Percentiles rank a stretch among this genome's conserved stretches.
These are phyloP conservation scores for Sternarchorhynchus goeldii DNA, from an alignment of 2,797 vertebrate genomes.

Conservation along the genomic window DNA sequence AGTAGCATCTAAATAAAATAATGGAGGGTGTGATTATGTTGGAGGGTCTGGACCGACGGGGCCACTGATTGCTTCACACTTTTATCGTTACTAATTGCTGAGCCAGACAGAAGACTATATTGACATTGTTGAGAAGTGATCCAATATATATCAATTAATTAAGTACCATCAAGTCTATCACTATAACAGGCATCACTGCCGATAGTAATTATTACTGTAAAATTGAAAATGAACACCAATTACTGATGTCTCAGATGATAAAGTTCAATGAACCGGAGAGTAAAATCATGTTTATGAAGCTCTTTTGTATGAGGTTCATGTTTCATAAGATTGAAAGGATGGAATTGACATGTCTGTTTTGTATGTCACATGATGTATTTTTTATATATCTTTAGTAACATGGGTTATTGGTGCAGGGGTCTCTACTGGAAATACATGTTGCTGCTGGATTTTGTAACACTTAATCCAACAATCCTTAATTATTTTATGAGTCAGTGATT, in stretches of 20 bases:
- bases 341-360: background rate
- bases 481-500: too few species aligned
- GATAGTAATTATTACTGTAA: slow-evolving; percentile 57
- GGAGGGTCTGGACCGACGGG: slow-evolving; percentile 31
- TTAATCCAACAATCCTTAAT: too few species aligned
- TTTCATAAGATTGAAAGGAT: background rate
- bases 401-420: background rate
- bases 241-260: slow-evolving; percentile 57
- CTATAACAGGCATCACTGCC: slow-evolving; percentile 41
- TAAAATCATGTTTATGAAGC: slow-evolving; percentile 26
- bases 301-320: background rate
- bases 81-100: slow-evolving; percentile 58
- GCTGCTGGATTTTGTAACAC: background rate
- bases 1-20: slow-evolving; percentile 52
- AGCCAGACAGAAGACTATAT: slow-evolving; percentile 53
- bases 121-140: slow-evolving; percentile 58
- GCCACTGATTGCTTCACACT: slow-evolving; percentile 47
- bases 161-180: slow-evolving; percentile 38
- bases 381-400: too few species aligned
- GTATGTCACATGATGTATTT: background rate
- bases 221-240: slow-evolving; percentile 64
- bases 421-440: background rate
- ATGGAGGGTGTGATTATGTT: slow-evolving; percentile 53
- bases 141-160: slow-evolving; percentile 61
- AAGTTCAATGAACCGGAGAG: slow-evolving; percentile 46